Conservation (phyloP, 2,113 vertebrate species). For the Glaucomys volans region DNA sequence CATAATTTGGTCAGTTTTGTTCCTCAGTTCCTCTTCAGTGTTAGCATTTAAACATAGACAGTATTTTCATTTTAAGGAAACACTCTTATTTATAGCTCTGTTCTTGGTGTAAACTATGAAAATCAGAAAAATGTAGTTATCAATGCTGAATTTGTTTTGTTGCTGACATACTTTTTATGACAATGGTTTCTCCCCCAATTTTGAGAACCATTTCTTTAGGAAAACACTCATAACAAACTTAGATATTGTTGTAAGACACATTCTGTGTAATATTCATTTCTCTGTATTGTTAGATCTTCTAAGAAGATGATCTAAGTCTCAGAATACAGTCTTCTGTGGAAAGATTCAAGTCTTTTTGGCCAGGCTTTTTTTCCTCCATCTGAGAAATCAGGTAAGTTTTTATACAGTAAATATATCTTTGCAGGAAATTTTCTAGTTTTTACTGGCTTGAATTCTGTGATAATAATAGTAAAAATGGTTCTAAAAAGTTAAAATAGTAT, state of each 20-base stretch:
- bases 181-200: not conserved
- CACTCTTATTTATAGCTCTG: constrained; percentile 21
- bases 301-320: constrained; percentile 97
- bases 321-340: constrained; percentile 99
- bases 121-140: not conserved
- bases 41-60: constrained; percentile 25
- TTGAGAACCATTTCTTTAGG: constrained; percentile 47
- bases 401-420: constrained; percentile 41
- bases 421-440: not conserved
- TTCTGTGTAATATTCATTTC: constrained; percentile 54
- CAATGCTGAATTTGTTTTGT: not conserved
- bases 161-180: constrained; percentile 28
- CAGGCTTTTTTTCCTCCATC: constrained; percentile 96
- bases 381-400: constrained; percentile 95
- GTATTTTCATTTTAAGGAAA: constrained; percentile 51
- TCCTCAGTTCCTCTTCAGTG: not conserved
- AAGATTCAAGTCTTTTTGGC: constrained; percentile 98
- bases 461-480: constrained; percentile 20
- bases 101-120: constrained; percentile 11
- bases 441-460: constrained; percentile 49
- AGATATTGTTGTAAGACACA: not conserved
- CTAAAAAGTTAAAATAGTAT: constrained; percentile 32
- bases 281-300: constrained; percentile 91
- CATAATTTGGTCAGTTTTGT: too few relatives aligned
- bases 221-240: constrained; percentile 34